Percentiles rank a stretch among this genome's conserved stretches.
These are phyloP conservation scores for Thaumetopoea pityocampa DNA, from an alignment of 1,140 invertebrate species.

Conservation along the genomic window DNA sequence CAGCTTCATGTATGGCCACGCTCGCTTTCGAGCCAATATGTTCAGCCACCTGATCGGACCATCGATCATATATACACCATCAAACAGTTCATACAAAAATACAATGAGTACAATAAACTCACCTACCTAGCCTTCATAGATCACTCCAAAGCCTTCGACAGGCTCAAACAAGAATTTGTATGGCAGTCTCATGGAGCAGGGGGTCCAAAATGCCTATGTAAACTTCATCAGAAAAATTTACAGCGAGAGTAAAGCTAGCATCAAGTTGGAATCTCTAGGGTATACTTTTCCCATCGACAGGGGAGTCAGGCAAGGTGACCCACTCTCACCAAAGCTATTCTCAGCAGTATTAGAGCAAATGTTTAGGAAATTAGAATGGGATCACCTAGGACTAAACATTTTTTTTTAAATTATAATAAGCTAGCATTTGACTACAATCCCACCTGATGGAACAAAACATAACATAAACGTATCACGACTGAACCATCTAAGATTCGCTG, in stretches of 20 bases:
- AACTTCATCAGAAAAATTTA: conserved; percentile 15
- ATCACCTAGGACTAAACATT: conserved; percentile 8
- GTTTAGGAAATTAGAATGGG: conserved; percentile 6
- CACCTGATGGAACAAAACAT: too few relatives aligned
- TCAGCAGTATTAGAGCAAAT: conserved; percentile 6
- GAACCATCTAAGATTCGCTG: too few relatives aligned
- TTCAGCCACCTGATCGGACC: too few relatives aligned
- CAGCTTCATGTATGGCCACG: too few relatives aligned
- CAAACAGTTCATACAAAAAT: too few relatives aligned
- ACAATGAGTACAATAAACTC: too few relatives aligned
- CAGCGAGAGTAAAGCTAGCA: conserved; percentile 7
- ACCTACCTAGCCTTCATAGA: conserved; percentile 8
- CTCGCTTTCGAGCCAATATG: too few relatives aligned
- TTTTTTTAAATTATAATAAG: too few relatives aligned
- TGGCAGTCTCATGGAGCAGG: conserved; percentile 13
- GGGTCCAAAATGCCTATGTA: conserved; percentile 2
- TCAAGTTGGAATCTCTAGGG: conserved; percentile 12
- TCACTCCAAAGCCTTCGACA: conserved; percentile 11
- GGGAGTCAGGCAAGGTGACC: conserved; percentile 10
- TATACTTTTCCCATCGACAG: conserved; percentile 10
- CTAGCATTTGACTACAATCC: too few relatives aligned
- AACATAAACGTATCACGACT: too few relatives aligned
- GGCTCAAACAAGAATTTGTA: conserved; percentile 10
- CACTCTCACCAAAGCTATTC: conserved; percentile 5
- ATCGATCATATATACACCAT: too few relatives aligned